Evolutionary conservation across 2,797 vertebrate genomes (phyloP), one percentile per base, ranked within the genome.

Genomic region (Tamandua tetradactyla): DNA sequence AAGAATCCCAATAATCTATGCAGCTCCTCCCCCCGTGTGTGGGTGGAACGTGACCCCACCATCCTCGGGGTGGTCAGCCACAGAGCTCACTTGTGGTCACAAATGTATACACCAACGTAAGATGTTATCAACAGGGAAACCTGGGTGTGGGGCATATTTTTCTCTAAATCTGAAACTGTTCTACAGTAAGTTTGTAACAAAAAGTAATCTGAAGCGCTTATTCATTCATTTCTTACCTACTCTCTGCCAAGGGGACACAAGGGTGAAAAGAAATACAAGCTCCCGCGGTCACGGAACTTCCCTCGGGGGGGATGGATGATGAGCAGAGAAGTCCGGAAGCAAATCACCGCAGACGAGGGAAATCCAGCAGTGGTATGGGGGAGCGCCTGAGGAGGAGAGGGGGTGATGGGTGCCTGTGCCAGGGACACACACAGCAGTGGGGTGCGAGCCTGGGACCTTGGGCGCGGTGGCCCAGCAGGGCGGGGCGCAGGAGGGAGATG

Each of bases 21-120:
- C 23, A 42, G n/a, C 30, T 30, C 18, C 49, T 15, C 25, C 55
- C 47, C 7, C 2, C 22, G 66, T 47, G 11, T 1, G 23, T 35
- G 59, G 66, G 23, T 14, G 66, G 76, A 59, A 40, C 4, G 52
- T 55, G 10, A 4, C 37, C 22, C 14, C 55, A 8, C 1, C 25
- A 27, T 42, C 52, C 27, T 13, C 7, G 20, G 25, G 1, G 3
- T 11, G 59, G 23, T 7, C 42, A 30, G 10, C 13, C 0, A 2
- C 3, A 2, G 52, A 44, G 35, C 18, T 52, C 49, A 52, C 18
- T 15, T 4, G 18, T 18, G 15, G 42, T 7, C 35, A 18, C 47
- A 47, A 47, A 47, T 47, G 13, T 47, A 47, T 8, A 47, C 10
- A 47, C 49, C 18, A 52, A 52, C 18, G 49, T 52, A 12, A 52